phyloP scores from a whole-genome alignment of 1,140 invertebrate genomes.

The Bombyx mandarina region DNA sequence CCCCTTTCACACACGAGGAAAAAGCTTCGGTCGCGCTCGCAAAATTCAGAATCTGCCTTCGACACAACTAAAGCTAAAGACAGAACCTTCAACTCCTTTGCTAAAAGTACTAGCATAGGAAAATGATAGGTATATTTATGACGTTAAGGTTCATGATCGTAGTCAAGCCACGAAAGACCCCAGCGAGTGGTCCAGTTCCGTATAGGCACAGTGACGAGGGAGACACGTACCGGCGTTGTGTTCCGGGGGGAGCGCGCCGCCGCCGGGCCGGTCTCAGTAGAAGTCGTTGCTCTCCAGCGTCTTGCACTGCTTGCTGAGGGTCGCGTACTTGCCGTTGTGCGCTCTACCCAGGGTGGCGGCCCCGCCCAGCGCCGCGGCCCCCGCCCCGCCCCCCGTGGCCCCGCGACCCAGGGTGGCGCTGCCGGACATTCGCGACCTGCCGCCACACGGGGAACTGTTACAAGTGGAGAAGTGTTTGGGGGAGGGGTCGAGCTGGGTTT shows the following conservation, averaged over 20 bases:
- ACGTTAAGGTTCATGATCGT: too few relatives aligned
- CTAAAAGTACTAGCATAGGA: too few relatives aligned
- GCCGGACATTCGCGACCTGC: conserved; percentile 48
- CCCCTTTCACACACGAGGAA: too few relatives aligned
- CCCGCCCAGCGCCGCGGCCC: conserved; percentile 68
- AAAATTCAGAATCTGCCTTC: too few relatives aligned
- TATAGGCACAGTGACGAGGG: too few relatives aligned
- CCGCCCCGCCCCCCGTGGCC: conserved; percentile 59
- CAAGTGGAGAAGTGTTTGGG: not conserved
- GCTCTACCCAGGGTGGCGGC: conserved; percentile 71
- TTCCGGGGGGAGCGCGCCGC: conserved; percentile 44
- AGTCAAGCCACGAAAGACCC: too few relatives aligned
- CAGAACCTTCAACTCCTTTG: too few relatives aligned
- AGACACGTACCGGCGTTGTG: conserved; percentile 38
- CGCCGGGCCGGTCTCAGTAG: conserved; percentile 87
- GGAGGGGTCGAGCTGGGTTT: not conserved
- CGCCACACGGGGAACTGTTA: not conserved
- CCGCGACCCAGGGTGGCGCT: conserved; percentile 70
- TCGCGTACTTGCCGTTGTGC: conserved; percentile 89
- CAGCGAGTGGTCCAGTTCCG: too few relatives aligned
- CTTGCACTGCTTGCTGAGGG: conserved; percentile 94
- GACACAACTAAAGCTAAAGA: too few relatives aligned
- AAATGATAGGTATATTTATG: too few relatives aligned
- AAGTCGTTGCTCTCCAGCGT: conserved; percentile 94
- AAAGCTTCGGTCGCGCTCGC: too few relatives aligned